Evolutionary conservation across 2,797 vertebrate species (phyloP).

Genomic region (Scomberomorus guttatus): DNA sequence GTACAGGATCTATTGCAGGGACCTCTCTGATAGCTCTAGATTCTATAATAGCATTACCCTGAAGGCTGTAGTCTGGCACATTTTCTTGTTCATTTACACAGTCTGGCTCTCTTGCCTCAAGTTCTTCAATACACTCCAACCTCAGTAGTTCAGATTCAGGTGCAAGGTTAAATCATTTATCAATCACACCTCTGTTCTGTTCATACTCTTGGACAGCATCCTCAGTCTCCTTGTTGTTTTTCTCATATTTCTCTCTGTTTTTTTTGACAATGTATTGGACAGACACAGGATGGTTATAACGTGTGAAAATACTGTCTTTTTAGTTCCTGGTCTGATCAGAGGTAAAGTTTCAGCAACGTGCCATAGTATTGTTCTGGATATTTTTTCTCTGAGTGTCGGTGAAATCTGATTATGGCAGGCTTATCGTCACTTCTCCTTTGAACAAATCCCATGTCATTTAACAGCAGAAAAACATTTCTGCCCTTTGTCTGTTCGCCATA

Average conservation of each 20-base stretch:
- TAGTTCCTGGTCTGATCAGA: background rate
- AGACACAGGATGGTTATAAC: background rate
- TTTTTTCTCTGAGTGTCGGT: slow-evolving; percentile 35
- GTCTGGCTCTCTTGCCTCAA: slow-evolving; percentile 3
- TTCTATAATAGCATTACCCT: background rate
- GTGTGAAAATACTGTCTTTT: background rate
- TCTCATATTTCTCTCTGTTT: too few relatives aligned
- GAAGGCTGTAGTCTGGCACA: slow-evolving; percentile 18
- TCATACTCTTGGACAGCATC: too few relatives aligned
- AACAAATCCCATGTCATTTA: slow-evolving; percentile 33
- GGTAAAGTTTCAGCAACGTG: slow-evolving; percentile 37
- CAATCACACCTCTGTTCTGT: too few relatives aligned
- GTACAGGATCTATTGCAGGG: background rate
- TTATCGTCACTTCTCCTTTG: slow-evolving; percentile 22
- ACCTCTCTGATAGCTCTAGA: background rate
- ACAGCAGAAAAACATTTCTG: slow-evolving; percentile 13
- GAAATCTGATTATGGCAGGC: slow-evolving; percentile 26
- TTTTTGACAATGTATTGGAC: too few relatives aligned
- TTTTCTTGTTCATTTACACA: slow-evolving; percentile 30
- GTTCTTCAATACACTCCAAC: background rate
- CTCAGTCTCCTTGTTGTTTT: too few relatives aligned
- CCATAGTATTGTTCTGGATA: slow-evolving; percentile 25
- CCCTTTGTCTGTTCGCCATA: background rate
- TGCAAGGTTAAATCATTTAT: too few relatives aligned
- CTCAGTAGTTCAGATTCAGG: too few relatives aligned